A percentile compares a stretch with the other conserved stretches of the same genome.
Evolutionary conservation across 2,888 invertebrate genomes (phyloP).

Genomic region (Hirtodrosophila trivittata): DNA sequence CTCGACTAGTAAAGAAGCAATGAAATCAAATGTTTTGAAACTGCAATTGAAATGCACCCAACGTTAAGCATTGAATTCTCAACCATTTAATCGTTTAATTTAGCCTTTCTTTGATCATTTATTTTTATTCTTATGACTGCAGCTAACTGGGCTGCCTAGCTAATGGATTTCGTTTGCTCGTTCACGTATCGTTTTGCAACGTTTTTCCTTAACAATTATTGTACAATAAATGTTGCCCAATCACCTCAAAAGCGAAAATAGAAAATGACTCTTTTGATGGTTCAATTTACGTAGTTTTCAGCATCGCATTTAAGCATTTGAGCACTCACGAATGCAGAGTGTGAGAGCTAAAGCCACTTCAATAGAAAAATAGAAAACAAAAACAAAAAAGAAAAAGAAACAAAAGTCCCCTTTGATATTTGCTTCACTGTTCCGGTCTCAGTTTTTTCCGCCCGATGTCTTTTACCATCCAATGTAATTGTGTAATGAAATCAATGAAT

Average conservation of each 20-base stretch:
- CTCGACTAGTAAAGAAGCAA: slow-evolving; percentile 19
- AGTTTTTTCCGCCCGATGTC: slow-evolving; percentile 4
- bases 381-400: neutral
- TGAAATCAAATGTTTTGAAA: slow-evolving; percentile 28
- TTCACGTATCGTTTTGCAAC: slow-evolving; percentile 8
- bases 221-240: slow-evolving; percentile 50
- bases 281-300: slow-evolving; percentile 39
- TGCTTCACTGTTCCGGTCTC: slow-evolving; percentile 7
- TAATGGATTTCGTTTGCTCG: slow-evolving; percentile 13
- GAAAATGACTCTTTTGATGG: slow-evolving; percentile 36
- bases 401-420: slow-evolving; percentile 23
- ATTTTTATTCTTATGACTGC: slow-evolving; percentile 49
- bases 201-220: slow-evolving; percentile 46
- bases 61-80: slow-evolving; percentile 25
- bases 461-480: slow-evolving; percentile 5
- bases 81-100: slow-evolving; percentile 48
- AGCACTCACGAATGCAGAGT: neutral
- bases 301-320: too few species aligned
- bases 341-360: slow-evolving; percentile 3
- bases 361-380: slow-evolving; percentile 14
- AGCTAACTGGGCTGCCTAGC: slow-evolving; percentile 29
- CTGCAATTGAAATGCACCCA: slow-evolving; percentile 53
- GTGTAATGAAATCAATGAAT: slow-evolving; percentile 18
- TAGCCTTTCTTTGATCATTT: slow-evolving; percentile 40
- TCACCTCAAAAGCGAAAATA: slow-evolving; percentile 35